Conservation (phyloP, 2,888 invertebrate species). For the Drosophila mulleri region DNA sequence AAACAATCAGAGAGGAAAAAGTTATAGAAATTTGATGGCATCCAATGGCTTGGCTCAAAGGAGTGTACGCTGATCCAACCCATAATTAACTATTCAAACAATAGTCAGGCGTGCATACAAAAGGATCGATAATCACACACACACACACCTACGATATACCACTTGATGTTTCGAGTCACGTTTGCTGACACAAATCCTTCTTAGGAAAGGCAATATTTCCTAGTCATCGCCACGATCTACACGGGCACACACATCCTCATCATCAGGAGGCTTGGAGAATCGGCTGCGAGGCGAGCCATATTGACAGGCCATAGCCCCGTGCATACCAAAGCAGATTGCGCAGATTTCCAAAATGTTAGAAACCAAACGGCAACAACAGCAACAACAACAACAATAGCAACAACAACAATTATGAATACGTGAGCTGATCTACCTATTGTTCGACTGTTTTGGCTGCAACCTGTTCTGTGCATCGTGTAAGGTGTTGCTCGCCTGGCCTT, state of each 20-base stretch:
- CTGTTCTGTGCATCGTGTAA: slow-evolving; percentile 75
- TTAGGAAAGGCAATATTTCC: slow-evolving; percentile 79
- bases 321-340: slow-evolving; percentile 78
- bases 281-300: slow-evolving; percentile 22
- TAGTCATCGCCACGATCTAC: slow-evolving; percentile 74
- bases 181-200: slow-evolving; percentile 81
- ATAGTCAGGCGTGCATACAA: slow-evolving; percentile 67
- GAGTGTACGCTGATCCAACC: slow-evolving; percentile 79
- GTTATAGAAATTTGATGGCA: slow-evolving; percentile 27
- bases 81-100: slow-evolving; percentile 81
- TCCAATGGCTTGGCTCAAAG: slow-evolving; percentile 61
- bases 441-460: slow-evolving; percentile 56
- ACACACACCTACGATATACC: slow-evolving; percentile 21
- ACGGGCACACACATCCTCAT: slow-evolving; percentile 50
- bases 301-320: slow-evolving; percentile 56
- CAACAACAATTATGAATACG: slow-evolving; percentile 64
- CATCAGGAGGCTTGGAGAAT: slow-evolving; percentile 37
- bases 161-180: slow-evolving; percentile 76
- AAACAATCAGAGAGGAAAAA: slow-evolving; percentile 25
- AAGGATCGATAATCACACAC: slow-evolving; percentile 76
- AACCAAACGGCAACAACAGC: slow-evolving; percentile 30
- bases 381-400: slow-evolving; percentile 37
- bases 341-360: slow-evolving; percentile 74
- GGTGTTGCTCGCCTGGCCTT: slow-evolving; percentile 59
- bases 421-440: slow-evolving; percentile 77